Conservation (phyloP, 1,140 invertebrate genomes). For the Anastatus disparis region DNA sequence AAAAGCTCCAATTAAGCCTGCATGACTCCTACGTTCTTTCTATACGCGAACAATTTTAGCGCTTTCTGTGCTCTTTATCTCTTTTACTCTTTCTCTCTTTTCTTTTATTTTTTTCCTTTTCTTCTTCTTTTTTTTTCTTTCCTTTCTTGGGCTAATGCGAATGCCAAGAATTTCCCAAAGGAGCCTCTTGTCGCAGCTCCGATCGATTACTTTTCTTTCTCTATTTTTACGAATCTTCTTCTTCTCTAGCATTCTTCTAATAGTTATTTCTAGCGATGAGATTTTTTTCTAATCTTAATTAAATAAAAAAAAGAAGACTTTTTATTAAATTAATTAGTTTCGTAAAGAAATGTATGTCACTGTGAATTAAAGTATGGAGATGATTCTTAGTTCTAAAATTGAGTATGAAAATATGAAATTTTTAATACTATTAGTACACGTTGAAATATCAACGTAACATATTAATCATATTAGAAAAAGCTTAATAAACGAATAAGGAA, state of each 20-base stretch:
- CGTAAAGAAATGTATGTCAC: neutral
- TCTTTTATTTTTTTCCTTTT: neutral
- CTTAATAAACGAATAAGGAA: no score
- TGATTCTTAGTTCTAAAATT: no score
- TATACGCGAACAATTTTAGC: conserved; percentile 19
- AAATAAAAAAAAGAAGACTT: neutral
- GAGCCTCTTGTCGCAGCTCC: conserved; percentile 16
- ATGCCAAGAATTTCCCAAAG: conserved; percentile 40
- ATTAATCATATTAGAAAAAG: no score
- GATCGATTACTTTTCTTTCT: conserved; percentile 31
- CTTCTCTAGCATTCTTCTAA: neutral
- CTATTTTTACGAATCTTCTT: neutral
- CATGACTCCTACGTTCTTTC: conserved; percentile 43
- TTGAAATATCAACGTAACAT: no score
- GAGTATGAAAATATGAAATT: no score
- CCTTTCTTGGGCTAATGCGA: conserved; percentile 24
- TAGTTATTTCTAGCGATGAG: neutral
- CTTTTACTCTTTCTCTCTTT: neutral
- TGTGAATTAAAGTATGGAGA: no score
- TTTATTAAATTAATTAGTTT: neutral
- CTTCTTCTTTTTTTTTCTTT: neutral
- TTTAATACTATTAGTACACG: no score
- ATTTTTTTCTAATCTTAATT: conserved; percentile 10
- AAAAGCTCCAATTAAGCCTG: conserved; percentile 52
- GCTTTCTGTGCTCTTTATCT: neutral